Base-by-base conservation (phyloP, 2,888 invertebrate genomes). In the Conops quadrifasciatus region DNA sequence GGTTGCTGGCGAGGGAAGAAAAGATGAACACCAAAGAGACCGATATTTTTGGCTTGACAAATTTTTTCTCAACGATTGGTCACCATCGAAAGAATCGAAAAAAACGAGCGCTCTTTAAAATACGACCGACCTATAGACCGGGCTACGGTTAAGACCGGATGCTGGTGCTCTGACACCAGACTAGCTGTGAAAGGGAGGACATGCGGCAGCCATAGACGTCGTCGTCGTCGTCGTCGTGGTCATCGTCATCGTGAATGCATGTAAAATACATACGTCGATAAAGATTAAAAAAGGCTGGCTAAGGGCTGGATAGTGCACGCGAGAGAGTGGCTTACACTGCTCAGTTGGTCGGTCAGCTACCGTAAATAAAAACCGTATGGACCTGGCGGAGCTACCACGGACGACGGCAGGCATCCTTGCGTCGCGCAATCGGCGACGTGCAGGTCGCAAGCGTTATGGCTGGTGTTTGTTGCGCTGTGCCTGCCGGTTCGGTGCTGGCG, bases 111-210 rank as follows among this genome's bases (percentile, higher is more conserved):
- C 16, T 45, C 59, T 67, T 59, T 47, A 67, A 67, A 67, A 47
- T 67, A 67, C 67, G 67, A 67, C 47, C 67, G 19, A 56, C 13
- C 28, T 49, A 53, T 26, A 30, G 15, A n/a, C n/a, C n/a, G 4
- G 28, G 49, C 30, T 24, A 15, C 16, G n/a, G 19, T 9, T 16
- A 47, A 16, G 5, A 21, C 24, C n/a, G 19, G 43, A 62, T 24
- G 15, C 21, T 15, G 21, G 21, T 56, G n/a, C n/a, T n/a, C n/a
- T n/a, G n/a, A n/a, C n/a, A n/a, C 19, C n/a, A 51, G 51, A n/a
- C 49, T 19, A 19, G 51, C n/a, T 51, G 19, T 19, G 51, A 19
- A 19, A n/a, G n/a, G n/a, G n/a, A n/a, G n/a, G n/a, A n/a, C n/a
- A n/a, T n/a, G n/a, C 24, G 21, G 7, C 56, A 19, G 26, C 58